Base-by-base conservation (phyloP, 2,113 vertebrate genomes). In the Pseudorectes ferrugineus region DNA sequence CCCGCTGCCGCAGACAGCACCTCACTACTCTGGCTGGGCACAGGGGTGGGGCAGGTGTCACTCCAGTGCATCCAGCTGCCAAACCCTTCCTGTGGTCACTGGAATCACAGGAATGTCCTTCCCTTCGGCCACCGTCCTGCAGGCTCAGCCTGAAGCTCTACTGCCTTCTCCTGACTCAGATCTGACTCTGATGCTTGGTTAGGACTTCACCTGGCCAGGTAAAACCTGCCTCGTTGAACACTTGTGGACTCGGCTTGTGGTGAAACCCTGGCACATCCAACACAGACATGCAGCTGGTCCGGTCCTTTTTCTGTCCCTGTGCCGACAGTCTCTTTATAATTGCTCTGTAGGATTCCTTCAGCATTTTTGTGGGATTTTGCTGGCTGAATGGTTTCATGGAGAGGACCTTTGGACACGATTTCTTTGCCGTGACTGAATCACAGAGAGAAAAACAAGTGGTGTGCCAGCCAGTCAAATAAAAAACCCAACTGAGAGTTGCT, bases 1-100 rank as follows among this genome's bases (percentile, higher is more conserved):
- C 8, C 26, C 0, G 0, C 16, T n/a, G 48, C n/a, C 0, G 0
- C 48, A 26, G 36, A 6, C 8, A 4, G 51, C 28, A 0, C 11
- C 36, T 67, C 9, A 0, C 8, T 5, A 42, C 51, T 48, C 26
- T 4, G 62, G 4, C 11, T 21, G 43, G 14, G 6, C 49, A 25
- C 24, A 10, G 26, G 2, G 7, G 24, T 24, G 18, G 59, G 68
- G 51, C n/a, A 33, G 76, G 33, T 18, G 40, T 11, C 22, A 4
- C 25, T 1, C 13, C 45, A 4, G 2, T 5, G 10, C 25, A 10
- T 14, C 43, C 54, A 29, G 26, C 55, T 42, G 28, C 62, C 16
- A 9, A n/a, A 12, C 10, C 6, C 52, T 21, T 54, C 45, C 55
- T 9, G 2, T 3, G 14, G 40, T 31, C 62, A 33, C 48, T 62